Evolutionary conservation across 2,797 vertebrate genomes (phyloP).

Genomic region (Lepilemur ruficaudatus): DNA sequence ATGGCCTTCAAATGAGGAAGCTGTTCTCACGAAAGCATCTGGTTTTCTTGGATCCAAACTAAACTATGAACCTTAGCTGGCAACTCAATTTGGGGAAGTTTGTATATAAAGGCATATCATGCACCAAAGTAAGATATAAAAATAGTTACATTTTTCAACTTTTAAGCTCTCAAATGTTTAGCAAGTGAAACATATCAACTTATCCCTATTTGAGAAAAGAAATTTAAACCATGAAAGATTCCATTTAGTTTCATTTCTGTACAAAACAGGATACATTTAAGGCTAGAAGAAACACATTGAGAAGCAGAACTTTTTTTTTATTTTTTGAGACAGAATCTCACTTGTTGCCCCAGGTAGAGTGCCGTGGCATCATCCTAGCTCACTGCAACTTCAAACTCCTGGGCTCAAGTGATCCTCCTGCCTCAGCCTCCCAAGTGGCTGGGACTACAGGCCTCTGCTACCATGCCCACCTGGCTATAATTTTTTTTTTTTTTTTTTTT

Average conservation of each 20-base stretch:
- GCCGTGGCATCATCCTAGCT: not conserved
- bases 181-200: constrained; percentile 56
- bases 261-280: constrained; percentile 58
- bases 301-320: not conserved
- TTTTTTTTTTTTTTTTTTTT: not conserved
- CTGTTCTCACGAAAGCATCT: constrained; percentile 67
- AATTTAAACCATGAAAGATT: constrained; percentile 60
- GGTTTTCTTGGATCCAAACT: constrained; percentile 73
- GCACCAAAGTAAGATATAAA: constrained; percentile 57
- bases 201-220: constrained; percentile 61
- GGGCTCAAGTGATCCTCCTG: not conserved
- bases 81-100: constrained; percentile 59
- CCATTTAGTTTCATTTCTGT: constrained; percentile 42
- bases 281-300: constrained; percentile 34
- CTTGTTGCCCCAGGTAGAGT: not conserved
- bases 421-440: not conserved
- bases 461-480: not conserved
- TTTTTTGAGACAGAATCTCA: not conserved
- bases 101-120: constrained; percentile 70
- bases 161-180: constrained; percentile 60
- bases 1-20: constrained; percentile 62
- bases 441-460: not conserved
- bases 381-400: not conserved
- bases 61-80: constrained; percentile 63
- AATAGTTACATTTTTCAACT: constrained; percentile 71